phyloP scores from a whole-genome alignment of 2,797 vertebrate genomes.

The Aphelocoma californica region DNA sequence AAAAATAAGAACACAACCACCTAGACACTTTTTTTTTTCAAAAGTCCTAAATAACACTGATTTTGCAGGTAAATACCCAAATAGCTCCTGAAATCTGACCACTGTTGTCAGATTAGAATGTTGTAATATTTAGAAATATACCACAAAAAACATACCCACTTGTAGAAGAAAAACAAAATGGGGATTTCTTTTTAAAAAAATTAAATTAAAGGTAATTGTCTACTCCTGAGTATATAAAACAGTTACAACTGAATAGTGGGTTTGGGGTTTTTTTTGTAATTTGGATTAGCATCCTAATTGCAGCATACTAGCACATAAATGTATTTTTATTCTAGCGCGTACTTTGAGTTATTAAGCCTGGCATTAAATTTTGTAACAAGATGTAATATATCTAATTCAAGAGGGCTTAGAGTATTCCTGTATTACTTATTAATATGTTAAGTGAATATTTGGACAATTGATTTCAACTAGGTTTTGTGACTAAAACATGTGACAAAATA shows the following conservation, averaged over 20 bases:
- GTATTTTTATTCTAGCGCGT: constrained; percentile 21
- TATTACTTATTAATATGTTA: constrained; percentile 67
- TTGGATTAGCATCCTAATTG: neutral
- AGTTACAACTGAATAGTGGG: neutral
- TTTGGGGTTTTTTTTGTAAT: neutral
- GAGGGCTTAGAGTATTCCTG: constrained; percentile 43
- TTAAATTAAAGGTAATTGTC: neutral
- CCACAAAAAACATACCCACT: neutral
- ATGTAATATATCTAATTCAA: constrained; percentile 62
- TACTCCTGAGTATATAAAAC: neutral
- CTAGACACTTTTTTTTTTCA: neutral
- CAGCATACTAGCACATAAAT: neutral
- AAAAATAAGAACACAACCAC: neutral
- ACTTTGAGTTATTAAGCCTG: constrained; percentile 61
- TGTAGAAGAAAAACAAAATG: neutral
- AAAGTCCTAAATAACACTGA: neutral
- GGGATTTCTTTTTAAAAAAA: neutral
- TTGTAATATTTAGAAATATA: neutral
- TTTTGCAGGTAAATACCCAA: neutral
- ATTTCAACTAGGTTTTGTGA: constrained; percentile 51
- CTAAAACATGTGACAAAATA: constrained; percentile 59
- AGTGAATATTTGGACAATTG: constrained; percentile 62
- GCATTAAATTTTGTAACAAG: constrained; percentile 57
- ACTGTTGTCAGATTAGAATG: neutral
- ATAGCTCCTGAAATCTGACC: neutral